Conservation (phyloP, 2,888 invertebrate species). For the Gandaritis pyraliata region DNA sequence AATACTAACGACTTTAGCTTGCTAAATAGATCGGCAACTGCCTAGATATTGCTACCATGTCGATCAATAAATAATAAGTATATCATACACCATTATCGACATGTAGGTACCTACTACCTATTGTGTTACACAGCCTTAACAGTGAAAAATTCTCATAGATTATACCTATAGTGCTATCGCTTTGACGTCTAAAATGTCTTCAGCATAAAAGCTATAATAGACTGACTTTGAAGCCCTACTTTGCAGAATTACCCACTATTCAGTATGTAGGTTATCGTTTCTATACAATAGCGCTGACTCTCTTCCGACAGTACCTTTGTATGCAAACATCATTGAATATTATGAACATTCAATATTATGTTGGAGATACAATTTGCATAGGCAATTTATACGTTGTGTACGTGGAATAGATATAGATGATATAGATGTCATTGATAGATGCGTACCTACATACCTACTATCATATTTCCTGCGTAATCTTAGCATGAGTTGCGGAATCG, state of each 20-base stretch:
- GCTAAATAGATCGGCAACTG: too few relatives aligned
- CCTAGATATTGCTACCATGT: too few relatives aligned
- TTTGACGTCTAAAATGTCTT: background rate
- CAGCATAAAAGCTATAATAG: slow-evolving; percentile 5
- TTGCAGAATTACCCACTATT: slow-evolving; percentile 30
- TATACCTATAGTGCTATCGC: background rate
- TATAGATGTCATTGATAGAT: slow-evolving; percentile 22
- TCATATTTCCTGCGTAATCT: background rate
- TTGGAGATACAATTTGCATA: slow-evolving; percentile 53
- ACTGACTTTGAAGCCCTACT: slow-evolving; percentile 28
- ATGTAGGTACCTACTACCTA: too few relatives aligned
- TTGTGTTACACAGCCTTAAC: too few relatives aligned
- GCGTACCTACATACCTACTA: background rate
- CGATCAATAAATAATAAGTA: too few relatives aligned
- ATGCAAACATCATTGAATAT: slow-evolving; percentile 48
- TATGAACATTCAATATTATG: slow-evolving; percentile 56
- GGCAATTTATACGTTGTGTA: slow-evolving; percentile 44
- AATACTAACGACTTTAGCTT: too few relatives aligned
- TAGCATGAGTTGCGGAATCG: background rate
- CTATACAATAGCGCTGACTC: slow-evolving; percentile 56
- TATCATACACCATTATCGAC: too few relatives aligned
- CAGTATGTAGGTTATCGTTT: slow-evolving; percentile 66
- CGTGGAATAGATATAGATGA: slow-evolving; percentile 25
- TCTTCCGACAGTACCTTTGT: slow-evolving; percentile 54
- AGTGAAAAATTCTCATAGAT: background rate